A percentile compares a stretch with the other conserved stretches of the same genome.
phyloP scores from a whole-genome alignment of 2,797 vertebrate genomes.

The Poeciliopsis presidionis region DNA sequence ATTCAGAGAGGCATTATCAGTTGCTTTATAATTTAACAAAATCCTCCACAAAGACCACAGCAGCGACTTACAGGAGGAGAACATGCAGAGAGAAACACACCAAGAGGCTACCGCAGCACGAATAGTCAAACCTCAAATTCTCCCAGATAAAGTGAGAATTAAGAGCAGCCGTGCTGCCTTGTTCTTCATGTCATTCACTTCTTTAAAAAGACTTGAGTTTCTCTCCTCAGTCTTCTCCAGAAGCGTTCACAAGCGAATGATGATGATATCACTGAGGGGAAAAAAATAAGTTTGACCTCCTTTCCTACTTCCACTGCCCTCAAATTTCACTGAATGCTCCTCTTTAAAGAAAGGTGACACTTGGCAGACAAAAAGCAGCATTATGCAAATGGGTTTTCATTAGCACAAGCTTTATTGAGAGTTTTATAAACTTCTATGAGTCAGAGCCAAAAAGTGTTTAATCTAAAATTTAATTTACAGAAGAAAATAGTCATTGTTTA shows the following conservation, averaged over 20 bases:
- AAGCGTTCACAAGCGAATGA: slow-evolving; percentile 6
- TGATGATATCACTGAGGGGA: slow-evolving; percentile 31
- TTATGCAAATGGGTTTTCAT: slow-evolving; percentile 4
- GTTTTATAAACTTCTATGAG: neutral
- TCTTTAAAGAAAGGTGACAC: slow-evolving; percentile 37
- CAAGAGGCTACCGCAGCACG: slow-evolving; percentile 3
- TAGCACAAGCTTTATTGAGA: neutral
- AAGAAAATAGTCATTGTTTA: neutral
- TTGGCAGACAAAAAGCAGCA: slow-evolving; percentile 20
- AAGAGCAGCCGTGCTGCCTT: neutral
- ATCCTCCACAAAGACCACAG: slow-evolving; percentile 64
- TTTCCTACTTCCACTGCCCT: slow-evolving; percentile 40
- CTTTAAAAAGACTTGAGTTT: slow-evolving; percentile 24
- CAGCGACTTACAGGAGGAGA: slow-evolving; percentile 36
- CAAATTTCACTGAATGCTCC: slow-evolving; percentile 20
- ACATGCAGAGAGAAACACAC: slow-evolving; percentile 9
- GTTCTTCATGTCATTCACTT: slow-evolving; percentile 11
- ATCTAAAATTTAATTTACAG: neutral
- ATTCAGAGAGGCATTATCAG: slow-evolving; percentile 65
- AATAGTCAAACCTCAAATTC: slow-evolving; percentile 25
- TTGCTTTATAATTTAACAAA: slow-evolving; percentile 70
- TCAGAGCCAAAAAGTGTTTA: neutral
- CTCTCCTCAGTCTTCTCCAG: slow-evolving; percentile 23
- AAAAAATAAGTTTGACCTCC: slow-evolving; percentile 28
- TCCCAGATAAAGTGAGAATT: slow-evolving; percentile 32